These are phyloP conservation scores for Tinea semifulvella DNA, from an alignment of 2,888 invertebrate genomes.

Conservation along the genomic window DNA sequence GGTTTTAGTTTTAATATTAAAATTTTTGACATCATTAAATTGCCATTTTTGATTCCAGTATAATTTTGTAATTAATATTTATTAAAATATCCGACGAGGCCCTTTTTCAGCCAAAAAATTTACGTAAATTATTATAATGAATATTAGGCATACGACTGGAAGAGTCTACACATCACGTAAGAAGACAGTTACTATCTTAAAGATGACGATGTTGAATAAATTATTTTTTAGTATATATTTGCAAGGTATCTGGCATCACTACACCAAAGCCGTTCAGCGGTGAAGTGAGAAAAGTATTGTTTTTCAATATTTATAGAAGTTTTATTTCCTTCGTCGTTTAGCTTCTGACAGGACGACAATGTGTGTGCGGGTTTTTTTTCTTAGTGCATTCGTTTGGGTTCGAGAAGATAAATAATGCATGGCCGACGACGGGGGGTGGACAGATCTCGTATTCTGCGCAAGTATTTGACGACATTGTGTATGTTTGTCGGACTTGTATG, in stretches of 20 bases:
- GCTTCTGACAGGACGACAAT: slow-evolving; percentile 29
- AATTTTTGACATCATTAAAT: too few relatives aligned
- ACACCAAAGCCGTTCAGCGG: neutral
- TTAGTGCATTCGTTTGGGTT: slow-evolving; percentile 57
- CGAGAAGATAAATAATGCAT: slow-evolving; percentile 62
- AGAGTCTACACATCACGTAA: too few relatives aligned
- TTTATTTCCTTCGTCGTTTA: slow-evolving; percentile 44
- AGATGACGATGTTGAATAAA: neutral
- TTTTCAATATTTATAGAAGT: slow-evolving; percentile 64
- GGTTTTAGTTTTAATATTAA: too few relatives aligned
- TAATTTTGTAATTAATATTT: too few relatives aligned
- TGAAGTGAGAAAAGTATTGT: slow-evolving; percentile 52
- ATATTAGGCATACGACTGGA: too few relatives aligned
- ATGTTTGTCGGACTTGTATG: neutral
- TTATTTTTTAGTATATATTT: neutral
- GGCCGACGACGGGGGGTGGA: slow-evolving; percentile 36
- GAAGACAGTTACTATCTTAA: too few relatives aligned
- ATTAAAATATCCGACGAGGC: too few relatives aligned
- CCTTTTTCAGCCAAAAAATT: too few relatives aligned
- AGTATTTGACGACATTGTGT: slow-evolving; percentile 26
- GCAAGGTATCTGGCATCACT: slow-evolving; percentile 1
- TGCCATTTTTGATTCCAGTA: too few relatives aligned
- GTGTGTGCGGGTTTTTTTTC: slow-evolving; percentile 34
- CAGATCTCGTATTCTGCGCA: slow-evolving; percentile 48
- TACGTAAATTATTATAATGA: too few relatives aligned